Evolutionary conservation across 2,113 vertebrate genomes (phyloP), one percentile per base, ranked within the genome.

Genomic region (Stictonetta naevosa): DNA sequence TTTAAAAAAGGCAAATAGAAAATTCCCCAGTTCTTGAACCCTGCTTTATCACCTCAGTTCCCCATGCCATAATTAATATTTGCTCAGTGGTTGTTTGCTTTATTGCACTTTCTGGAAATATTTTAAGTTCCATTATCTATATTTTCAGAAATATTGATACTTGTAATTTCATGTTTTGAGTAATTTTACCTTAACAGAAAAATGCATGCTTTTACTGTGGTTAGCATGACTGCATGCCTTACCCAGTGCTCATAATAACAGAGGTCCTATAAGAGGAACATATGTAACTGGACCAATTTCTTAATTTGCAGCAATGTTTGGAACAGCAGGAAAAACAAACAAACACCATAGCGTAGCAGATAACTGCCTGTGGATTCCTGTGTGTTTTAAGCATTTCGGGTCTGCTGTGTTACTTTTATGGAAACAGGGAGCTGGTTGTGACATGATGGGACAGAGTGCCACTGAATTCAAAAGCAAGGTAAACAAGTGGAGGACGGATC

Each of bases 401-500:
- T 69, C 63, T 56, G 26, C 86, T 92, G 90, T 19, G 16, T 71
- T 68, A 23, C 50, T 84, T 7, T 40, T 29, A 15, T 1, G 15
- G 81, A 80, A 86, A 40, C 28, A 36, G 53, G 55, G 73, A 89
- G 53, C 62, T 52, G 33, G 74, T 68, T 80, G 66, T 92, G 94
- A 93, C 68, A 88, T 0, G 3, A 28, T 36, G 60, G 83, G 95
- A 86, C 84, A 78, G 86, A 92, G 71, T 85, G 84, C 59, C 50
- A 55, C 71, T 21, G 91, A 90, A 91, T 89, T 87, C 90, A 74
- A 55, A 72, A 23, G 56, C 68, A 94, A 81, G 2, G 4, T 44
- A 77, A 85, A 83, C 89, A 92, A 95, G 55, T 23, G 40, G 40
- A 80, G 71, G 79, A 87, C 67, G 88, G 87, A 91, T 83, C 67